Evolutionary conservation across 1,140 invertebrate species (phyloP), one percentile per base, ranked within the genome.

Genomic region (Caerostris extrusa): DNA sequence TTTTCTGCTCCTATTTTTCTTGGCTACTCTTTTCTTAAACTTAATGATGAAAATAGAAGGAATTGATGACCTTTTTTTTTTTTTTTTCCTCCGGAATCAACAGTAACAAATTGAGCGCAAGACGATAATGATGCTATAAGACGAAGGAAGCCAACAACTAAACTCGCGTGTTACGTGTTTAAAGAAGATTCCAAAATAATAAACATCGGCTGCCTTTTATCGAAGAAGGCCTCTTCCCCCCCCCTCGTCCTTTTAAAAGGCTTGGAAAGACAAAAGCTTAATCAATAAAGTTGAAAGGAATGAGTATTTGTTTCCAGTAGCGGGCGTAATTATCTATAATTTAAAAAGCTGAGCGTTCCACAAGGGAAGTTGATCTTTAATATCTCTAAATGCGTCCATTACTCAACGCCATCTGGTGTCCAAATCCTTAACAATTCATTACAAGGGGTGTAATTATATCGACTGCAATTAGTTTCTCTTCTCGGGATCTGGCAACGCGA

Each of bases 281-380:
- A 93, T 93, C 92, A 88, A 93, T 93, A 93, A 88, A 93, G 85
- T 89, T 93, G 92, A 89, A 89, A 86, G 64, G 92, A 82, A 93
- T 93, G 92, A 89, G 92, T 93, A 93, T 93, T 93, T 93, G 92
- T 93, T 93, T 93, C 92, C 92, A 92, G 91, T 92, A 92, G 91
- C 91, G 86, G 92, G 56, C 69, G 64, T 93, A 93, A 93, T 93
- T 93, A 93, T 93, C 85, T 93, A 89, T 93, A 93, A 93, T 93
- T 93, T 93, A 93, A 93, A n/a, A 93, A 71, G 92, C 58, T 34
- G 85, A 77, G 34, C 50, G 71, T 8, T 53, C 71, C 71, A 77
- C 71, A 77, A 7, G 8, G 34, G 71, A 50, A 77, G 71, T 77
- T 12, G 86, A 55, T 64, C 83, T 85, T 85, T 85, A 85, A 85